Percentiles rank a stretch among this genome's conserved stretches.
Conservation (phyloP, 2,888 invertebrate genomes). For the Aphidoletes aphidimyza region DNA sequence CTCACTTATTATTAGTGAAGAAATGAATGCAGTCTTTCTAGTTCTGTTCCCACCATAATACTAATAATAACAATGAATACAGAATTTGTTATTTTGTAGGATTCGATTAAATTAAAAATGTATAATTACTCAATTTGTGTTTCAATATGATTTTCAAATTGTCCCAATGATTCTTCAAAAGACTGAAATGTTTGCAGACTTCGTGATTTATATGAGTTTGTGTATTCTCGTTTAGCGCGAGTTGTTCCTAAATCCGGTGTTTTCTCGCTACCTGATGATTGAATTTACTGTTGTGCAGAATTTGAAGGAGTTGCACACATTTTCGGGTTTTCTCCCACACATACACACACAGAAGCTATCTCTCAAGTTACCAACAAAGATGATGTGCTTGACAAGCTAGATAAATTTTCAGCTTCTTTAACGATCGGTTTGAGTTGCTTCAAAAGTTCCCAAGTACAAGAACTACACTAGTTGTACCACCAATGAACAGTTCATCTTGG, state of each 20-base stretch:
- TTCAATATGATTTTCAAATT: not conserved
- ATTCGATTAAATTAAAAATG: slow-evolving; percentile 27
- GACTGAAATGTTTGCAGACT: slow-evolving; percentile 25
- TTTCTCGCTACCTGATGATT: slow-evolving; percentile 38
- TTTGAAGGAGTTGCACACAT: not conserved
- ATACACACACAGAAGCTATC: too few species aligned
- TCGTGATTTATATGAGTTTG: slow-evolving; percentile 42
- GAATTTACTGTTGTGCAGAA: not conserved
- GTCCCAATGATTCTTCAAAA: slow-evolving; percentile 7
- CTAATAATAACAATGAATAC: slow-evolving; percentile 2
- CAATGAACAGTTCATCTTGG: too few species aligned
- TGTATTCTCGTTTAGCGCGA: not conserved
- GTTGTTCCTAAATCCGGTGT: slow-evolving; percentile 22
- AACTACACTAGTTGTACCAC: too few species aligned
- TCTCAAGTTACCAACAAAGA: too few species aligned
- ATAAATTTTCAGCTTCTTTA: too few species aligned
- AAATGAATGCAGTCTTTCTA: too few species aligned
- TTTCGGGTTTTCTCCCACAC: not conserved
- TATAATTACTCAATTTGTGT: slow-evolving; percentile 40
- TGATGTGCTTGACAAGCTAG: too few species aligned
- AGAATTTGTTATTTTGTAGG: slow-evolving; percentile 15
- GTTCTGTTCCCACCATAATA: too few species aligned
- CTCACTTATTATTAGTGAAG: too few species aligned
- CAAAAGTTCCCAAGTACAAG: too few species aligned
- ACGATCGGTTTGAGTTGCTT: too few species aligned